These are phyloP conservation scores for Aleadryas rufinucha DNA, from an alignment of 2,113 vertebrate species.

Conservation along the genomic window DNA sequence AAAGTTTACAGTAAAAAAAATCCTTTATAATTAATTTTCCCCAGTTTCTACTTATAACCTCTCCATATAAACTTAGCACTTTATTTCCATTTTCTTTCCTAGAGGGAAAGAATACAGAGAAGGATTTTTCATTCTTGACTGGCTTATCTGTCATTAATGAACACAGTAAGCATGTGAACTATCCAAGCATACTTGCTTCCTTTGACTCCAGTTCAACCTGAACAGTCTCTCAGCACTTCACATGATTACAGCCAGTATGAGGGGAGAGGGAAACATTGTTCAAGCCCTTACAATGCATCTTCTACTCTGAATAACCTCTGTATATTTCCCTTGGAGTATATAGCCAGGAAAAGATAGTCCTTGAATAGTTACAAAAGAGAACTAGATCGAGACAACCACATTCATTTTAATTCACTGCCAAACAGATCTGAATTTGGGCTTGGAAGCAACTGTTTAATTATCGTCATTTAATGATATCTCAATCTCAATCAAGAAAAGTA, in stretches of 20 bases:
- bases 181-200: neutral
- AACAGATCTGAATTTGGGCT: neutral
- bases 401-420: neutral
- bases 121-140: neutral
- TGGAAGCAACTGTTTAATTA: neutral
- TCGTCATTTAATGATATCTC: neutral
- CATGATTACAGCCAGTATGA: neutral
- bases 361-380: neutral
- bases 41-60: neutral
- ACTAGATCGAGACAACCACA: neutral
- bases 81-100: neutral
- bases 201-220: neutral
- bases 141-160: neutral
- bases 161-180: neutral
- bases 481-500: neutral
- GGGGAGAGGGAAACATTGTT: neutral
- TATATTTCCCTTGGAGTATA: neutral
- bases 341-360: neutral
- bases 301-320: neutral
- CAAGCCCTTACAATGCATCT: neutral
- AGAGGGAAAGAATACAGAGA: neutral
- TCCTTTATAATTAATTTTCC: neutral
- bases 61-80: neutral
- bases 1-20: neutral
- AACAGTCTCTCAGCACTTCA: neutral